Conservation (phyloP, 2,113 vertebrate species). For the Etia nguti region DNA sequence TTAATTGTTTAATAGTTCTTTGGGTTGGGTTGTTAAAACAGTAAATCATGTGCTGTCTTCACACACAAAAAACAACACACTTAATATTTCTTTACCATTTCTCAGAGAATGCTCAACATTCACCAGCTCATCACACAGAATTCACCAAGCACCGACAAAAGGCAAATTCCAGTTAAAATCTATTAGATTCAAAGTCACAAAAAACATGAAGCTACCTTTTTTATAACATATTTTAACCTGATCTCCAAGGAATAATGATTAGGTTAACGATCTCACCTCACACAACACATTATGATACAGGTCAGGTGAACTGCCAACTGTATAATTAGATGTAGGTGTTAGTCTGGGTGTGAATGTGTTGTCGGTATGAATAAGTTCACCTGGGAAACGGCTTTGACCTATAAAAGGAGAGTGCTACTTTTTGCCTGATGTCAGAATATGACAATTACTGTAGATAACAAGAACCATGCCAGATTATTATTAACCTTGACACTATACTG, state of each 20-base stretch:
- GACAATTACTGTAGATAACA: neutral
- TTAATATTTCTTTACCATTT: neutral
- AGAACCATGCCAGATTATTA: too few relatives aligned
- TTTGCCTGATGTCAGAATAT: neutral
- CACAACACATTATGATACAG: neutral
- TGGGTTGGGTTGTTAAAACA: neutral
- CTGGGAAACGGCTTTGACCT: neutral
- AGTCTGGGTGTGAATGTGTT: neutral
- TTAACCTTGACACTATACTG: neutral
- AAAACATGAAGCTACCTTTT: neutral
- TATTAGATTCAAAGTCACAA: neutral
- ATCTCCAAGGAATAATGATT: neutral
- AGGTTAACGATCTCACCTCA: neutral
- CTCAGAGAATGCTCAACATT: neutral
- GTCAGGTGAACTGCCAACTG: neutral
- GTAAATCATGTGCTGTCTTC: neutral
- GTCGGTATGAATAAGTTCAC: neutral
- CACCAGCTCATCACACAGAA: neutral
- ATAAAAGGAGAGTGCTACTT: neutral
- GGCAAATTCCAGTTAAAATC: neutral
- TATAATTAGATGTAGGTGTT: neutral
- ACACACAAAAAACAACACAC: neutral
- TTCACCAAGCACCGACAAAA: accelerated
- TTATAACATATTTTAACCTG: neutral
- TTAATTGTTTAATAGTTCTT: neutral